These are phyloP conservation scores for Danio albolineatus DNA, from an alignment of 2,797 vertebrate species.

Conservation along the genomic window DNA sequence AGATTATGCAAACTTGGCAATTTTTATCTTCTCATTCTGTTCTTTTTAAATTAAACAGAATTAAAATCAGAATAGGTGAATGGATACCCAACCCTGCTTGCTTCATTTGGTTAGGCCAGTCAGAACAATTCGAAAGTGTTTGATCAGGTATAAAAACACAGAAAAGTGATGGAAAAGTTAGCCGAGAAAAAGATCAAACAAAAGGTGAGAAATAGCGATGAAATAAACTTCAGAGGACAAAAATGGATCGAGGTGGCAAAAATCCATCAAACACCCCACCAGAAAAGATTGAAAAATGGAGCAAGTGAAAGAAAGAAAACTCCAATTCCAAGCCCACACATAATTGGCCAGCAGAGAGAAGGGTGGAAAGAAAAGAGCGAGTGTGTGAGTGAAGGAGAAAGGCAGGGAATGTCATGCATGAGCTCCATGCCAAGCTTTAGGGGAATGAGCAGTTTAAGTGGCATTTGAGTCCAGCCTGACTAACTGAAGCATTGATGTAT, in stretches of 20 bases:
- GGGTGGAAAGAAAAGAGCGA: constrained; percentile 31
- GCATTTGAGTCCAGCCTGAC: constrained; percentile 22
- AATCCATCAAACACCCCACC: constrained; percentile 19
- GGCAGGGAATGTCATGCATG: constrained; percentile 36
- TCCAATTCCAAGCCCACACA: constrained; percentile 45
- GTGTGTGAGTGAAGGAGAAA: constrained; percentile 31
- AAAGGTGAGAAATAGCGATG: constrained; percentile 15
- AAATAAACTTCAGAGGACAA: background rate
- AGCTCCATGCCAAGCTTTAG: constrained; percentile 46
- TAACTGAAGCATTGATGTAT: constrained; percentile 24
- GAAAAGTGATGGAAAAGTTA: constrained; percentile 22
- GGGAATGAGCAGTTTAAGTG: constrained; percentile 45
- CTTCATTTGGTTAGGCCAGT: background rate
- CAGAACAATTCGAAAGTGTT: background rate
- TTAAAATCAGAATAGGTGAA: background rate
- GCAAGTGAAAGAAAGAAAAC: constrained; percentile 45
- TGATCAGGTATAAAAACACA: background rate
- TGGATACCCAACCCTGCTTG: background rate
- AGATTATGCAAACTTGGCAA: too few relatives aligned
- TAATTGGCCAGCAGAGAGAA: constrained; percentile 35
- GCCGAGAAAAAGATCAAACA: constrained; percentile 17
- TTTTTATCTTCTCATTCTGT: too few relatives aligned
- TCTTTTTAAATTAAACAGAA: background rate
- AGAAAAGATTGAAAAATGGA: constrained; percentile 30
- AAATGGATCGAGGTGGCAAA: constrained; percentile 49